Base-by-base conservation (phyloP, 1,140 invertebrate genomes). In the Goniozus legneri region DNA sequence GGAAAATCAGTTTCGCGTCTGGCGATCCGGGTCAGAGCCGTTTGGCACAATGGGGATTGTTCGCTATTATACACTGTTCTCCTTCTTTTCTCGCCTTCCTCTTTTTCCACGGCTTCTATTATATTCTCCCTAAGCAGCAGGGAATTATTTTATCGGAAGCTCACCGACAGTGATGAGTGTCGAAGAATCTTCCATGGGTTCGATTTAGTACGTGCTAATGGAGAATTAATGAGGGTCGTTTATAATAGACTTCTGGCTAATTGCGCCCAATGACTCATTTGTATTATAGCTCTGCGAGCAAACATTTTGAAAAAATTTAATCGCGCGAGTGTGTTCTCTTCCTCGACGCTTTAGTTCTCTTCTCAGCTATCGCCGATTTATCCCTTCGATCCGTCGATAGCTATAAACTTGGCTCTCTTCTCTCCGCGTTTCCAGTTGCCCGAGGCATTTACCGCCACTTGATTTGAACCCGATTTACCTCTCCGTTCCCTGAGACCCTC, bases 1-100 rank as follows among this genome's bases (percentile, higher is more conserved):
- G 61, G 62, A 68, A 67, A 70, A 68, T 67, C 65, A 69, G 60
- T 64, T 60, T 57, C 58, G 58, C 65, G 58, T 61, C 58, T 52
- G 59, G 45, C 43, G 57, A 58, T 61, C 31, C 35, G 31, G 35
- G 42, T 38, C 47, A 32, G 37, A 49, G 41, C 33, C 48, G 43
- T 35, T 44, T 45, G 43, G 50, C 56, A 64, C 59, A 62, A 65
- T 59, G 50, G 50, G 41, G 54, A 51, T 44, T 52, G 48, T 49
- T 57, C 21, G 47, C 48, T 34, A 56, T 64, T 56, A 47, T 60
- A 32, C 21, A 52, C 37, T 44, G 12, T 38, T 33, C 52, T 38
- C 20, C 34, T 46, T 37, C 47, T 53, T 48, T 50, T 45, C 33
- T 39, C 50, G 32, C 36, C 44, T 27, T 10, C 10, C 24, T 27